Percentiles rank a stretch among this genome's conserved stretches.
Evolutionary conservation across 2,888 invertebrate species (phyloP).

Genomic region (Resseliella maxima): DNA sequence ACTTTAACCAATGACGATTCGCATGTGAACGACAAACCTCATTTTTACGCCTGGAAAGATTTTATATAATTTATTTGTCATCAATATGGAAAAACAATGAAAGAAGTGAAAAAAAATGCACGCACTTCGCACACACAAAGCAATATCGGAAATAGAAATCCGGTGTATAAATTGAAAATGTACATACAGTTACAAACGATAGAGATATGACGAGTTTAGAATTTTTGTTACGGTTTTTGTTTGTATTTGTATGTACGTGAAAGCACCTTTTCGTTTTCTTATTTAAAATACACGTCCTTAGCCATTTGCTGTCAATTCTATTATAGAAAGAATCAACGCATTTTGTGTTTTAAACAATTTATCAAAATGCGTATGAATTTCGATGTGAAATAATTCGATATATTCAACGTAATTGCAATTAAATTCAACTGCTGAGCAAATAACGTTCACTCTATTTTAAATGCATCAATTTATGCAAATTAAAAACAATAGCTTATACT

Average conservation of each 20-base stretch:
- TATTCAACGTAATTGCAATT: not conserved
- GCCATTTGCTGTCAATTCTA: no score
- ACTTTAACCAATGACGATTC: not conserved
- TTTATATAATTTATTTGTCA: not conserved
- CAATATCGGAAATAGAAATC: not conserved
- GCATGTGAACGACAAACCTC: not conserved
- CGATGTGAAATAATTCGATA: not conserved
- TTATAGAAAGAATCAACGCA: no score
- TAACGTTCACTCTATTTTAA: not conserved
- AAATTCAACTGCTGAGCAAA: not conserved
- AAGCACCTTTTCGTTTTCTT: no score
- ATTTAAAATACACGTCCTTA: no score
- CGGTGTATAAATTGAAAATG: conserved; percentile 8
- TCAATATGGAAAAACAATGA: not conserved
- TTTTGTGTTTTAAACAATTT: not conserved
- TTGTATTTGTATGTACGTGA: no score
- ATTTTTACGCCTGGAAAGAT: not conserved
- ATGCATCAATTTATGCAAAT: conserved; percentile 29
- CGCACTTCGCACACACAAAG: no score
- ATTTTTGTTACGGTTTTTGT: no score
- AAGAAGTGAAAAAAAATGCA: not conserved
- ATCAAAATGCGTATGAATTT: no score
- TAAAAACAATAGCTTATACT: conserved; percentile 1
- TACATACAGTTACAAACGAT: not conserved
- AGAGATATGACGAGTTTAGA: no score